A percentile compares a stretch with the other conserved stretches of the same genome.
Evolutionary conservation across 2,797 vertebrate genomes (phyloP).

Genomic region (Micrastur ruficollis): DNA sequence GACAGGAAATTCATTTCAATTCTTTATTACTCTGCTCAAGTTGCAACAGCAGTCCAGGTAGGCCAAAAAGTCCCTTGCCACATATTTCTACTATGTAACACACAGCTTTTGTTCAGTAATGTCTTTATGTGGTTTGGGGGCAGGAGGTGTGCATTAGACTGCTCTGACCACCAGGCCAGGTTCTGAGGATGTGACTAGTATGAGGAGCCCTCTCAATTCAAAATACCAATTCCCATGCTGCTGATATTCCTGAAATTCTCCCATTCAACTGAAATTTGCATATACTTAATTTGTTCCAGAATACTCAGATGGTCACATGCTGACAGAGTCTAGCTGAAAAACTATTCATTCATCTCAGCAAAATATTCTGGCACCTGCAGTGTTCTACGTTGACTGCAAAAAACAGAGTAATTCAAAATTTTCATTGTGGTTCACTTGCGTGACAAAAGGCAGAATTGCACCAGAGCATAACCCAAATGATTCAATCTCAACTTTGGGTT

Average conservation of each 20-base stretch:
- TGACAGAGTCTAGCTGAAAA: neutral
- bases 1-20: neutral
- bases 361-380: neutral
- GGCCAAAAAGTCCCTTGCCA: neutral
- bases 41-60: neutral
- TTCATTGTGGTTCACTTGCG: neutral
- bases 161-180: neutral
- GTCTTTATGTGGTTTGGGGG: neutral
- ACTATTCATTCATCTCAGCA: neutral
- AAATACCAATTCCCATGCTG: neutral
- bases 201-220: neutral
- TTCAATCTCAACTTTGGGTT: neutral
- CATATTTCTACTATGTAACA: neutral
- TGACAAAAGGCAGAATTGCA: neutral
- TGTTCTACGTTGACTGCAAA: neutral
- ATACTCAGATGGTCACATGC: neutral
- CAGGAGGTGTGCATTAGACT: neutral
- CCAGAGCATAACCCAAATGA: neutral
- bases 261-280: neutral
- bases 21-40: neutral
- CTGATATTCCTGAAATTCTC: neutral
- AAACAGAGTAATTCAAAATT: neutral
- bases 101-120: neutral
- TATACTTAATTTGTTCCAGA: neutral
- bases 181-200: neutral